A percentile compares a stretch with the other conserved stretches of the same genome.
phyloP scores from a whole-genome alignment of 2,113 vertebrate species.

The Macquaria australasica region DNA sequence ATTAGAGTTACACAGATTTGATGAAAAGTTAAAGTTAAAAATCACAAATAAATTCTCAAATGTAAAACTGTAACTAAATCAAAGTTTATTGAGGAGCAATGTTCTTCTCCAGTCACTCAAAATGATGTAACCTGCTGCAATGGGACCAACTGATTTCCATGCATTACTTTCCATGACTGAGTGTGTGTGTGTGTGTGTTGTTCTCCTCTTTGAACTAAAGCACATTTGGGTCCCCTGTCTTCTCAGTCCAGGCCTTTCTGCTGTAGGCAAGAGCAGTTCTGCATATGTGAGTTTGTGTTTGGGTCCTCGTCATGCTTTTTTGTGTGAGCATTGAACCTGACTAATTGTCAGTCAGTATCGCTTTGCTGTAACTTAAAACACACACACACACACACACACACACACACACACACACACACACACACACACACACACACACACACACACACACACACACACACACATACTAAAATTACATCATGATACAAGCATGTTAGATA shows the following conservation, averaged over 20 bases:
- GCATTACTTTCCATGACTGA: conserved; percentile 31
- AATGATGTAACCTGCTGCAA: conserved; percentile 64
- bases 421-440: no score
- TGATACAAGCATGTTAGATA: not conserved
- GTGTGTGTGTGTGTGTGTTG: conserved; percentile 15
- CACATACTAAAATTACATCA: not conserved
- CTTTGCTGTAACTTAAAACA: not conserved
- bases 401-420: not conserved
- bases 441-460: not conserved
- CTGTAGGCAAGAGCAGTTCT: conserved; percentile 25
- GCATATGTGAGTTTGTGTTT: not conserved
- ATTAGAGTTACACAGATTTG: no score
- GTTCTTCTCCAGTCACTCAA: conserved; percentile 40
- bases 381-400: not conserved
- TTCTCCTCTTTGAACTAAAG: conserved; percentile 48
- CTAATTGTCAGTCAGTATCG: not conserved
- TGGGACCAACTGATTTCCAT: conserved; percentile 38
- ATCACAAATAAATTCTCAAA: not conserved
- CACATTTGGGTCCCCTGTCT: conserved; percentile 19
- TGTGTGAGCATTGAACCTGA: not conserved
- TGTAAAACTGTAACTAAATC: not conserved
- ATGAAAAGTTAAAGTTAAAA: no score
- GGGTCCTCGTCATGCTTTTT: not conserved
- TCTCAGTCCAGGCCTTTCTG: conserved; percentile 34
- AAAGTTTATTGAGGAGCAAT: conserved; percentile 24